Conservation (phyloP, 2,797 vertebrate species). For the Alca torda region DNA sequence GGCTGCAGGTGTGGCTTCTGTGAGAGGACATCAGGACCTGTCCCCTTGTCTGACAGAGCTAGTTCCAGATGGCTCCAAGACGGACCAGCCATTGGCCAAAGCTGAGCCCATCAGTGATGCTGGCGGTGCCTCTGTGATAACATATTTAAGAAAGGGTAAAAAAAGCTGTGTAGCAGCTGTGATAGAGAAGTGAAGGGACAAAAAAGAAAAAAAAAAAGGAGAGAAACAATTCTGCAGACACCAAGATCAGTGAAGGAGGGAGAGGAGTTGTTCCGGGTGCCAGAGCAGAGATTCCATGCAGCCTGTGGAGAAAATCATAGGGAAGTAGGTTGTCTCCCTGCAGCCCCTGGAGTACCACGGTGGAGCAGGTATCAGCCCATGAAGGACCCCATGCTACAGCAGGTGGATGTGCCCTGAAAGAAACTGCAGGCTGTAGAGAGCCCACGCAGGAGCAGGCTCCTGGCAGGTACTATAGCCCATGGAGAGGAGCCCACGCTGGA, state of each 20-base stretch:
- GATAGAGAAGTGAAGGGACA: not conserved
- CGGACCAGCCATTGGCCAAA: not conserved
- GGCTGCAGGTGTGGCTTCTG: not conserved
- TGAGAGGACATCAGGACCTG: not conserved
- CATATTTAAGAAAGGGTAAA: not conserved
- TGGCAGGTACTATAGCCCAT: not conserved
- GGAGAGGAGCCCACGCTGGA: not conserved
- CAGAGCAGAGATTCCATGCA: not conserved
- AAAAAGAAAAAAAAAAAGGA: not conserved
- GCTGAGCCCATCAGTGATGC: not conserved
- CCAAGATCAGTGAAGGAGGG: not conserved
- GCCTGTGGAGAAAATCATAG: not conserved
- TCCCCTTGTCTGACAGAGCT: not conserved
- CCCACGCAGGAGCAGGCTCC: not conserved
- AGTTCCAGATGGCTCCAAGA: not conserved
- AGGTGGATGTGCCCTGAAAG: fast-evolving
- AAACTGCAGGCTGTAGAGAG: not conserved
- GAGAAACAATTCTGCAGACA: not conserved
- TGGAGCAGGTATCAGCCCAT: not conserved
- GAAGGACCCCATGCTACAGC: not conserved
- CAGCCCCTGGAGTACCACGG: not conserved
- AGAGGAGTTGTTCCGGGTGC: not conserved
- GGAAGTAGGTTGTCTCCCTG: not conserved
- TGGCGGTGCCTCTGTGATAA: not conserved
- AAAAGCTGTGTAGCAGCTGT: not conserved